A percentile compares a stretch with the other conserved stretches of the same genome.
These are phyloP conservation scores for Notodonta ziczac DNA, from an alignment of 2,888 invertebrate species.

Conservation along the genomic window DNA sequence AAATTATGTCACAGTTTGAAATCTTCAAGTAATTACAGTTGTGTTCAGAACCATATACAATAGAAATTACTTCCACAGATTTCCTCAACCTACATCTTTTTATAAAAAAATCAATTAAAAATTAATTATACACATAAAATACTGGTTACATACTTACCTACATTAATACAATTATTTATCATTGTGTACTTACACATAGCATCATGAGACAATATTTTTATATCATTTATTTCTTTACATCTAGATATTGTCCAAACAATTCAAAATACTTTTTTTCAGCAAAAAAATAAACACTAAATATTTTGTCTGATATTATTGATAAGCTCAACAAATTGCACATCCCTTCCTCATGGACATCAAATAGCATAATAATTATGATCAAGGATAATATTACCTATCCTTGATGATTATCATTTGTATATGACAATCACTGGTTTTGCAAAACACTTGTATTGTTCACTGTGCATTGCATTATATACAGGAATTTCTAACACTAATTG, in stretches of 20 bases:
- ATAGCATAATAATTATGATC: no score
- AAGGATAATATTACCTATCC: no score
- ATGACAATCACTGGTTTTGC: slow-evolving; percentile 10
- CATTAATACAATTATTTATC: background rate
- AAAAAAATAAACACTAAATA: slow-evolving; percentile 14
- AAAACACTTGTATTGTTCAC: slow-evolving; percentile 33
- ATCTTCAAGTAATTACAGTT: background rate
- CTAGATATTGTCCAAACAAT: slow-evolving; percentile 30
- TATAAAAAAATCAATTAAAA: slow-evolving; percentile 11
- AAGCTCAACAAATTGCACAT: slow-evolving; percentile 40
- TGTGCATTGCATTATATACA: slow-evolving; percentile 58
- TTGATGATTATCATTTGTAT: slow-evolving; percentile 7
- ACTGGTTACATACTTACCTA: slow-evolving; percentile 37
- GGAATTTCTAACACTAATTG: slow-evolving; percentile 50
- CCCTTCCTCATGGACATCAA: background rate
- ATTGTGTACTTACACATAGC: background rate
- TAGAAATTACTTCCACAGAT: background rate
- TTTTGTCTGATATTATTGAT: slow-evolving; percentile 20
- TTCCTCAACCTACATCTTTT: background rate
- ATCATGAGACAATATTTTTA: slow-evolving; percentile 21
- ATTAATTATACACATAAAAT: slow-evolving; percentile 38
- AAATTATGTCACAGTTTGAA: slow-evolving; percentile 9
- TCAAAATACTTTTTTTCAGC: slow-evolving; percentile 15
- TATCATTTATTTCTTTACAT: slow-evolving; percentile 12
- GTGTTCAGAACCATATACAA: background rate